phyloP scores from a whole-genome alignment of 2,888 invertebrate genomes.

The Eumacrocentrus americanus region DNA sequence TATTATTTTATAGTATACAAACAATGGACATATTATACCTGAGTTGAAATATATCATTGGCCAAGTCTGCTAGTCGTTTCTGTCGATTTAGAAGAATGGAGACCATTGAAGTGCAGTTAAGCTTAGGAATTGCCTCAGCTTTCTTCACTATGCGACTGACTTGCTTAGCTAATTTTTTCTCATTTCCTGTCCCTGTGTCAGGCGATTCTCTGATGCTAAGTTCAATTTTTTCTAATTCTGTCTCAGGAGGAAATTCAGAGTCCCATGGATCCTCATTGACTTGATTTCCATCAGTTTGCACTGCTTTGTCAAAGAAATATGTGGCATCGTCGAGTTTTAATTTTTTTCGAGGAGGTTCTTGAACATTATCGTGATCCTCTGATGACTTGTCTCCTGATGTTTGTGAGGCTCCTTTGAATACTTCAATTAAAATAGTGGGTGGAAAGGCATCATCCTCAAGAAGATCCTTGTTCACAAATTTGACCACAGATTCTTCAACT shows the following conservation, averaged over 20 bases:
- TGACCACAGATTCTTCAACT: background rate
- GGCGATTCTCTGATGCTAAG: background rate
- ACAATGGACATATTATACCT: slow-evolving; percentile 4
- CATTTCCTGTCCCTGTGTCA: background rate
- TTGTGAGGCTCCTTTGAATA: no score
- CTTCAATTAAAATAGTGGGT: no score
- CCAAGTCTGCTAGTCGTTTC: background rate
- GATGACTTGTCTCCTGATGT: no score
- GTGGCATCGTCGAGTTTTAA: background rate
- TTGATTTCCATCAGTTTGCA: background rate
- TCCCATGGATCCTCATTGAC: slow-evolving; percentile 2
- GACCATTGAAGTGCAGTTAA: background rate
- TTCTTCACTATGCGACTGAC: no score
- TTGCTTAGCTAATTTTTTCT: background rate
- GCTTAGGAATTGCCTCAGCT: background rate
- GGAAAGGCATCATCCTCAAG: no score
- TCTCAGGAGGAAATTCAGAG: slow-evolving; percentile 1
- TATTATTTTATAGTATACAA: background rate
- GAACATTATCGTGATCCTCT: background rate
- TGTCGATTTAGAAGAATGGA: slow-evolving; percentile 3
- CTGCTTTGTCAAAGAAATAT: slow-evolving; percentile 4
- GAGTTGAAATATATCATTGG: slow-evolving; percentile 11
- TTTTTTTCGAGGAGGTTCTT: background rate
- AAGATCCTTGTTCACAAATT: background rate
- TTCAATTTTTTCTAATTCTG: slow-evolving; percentile 8